These are phyloP conservation scores for Zaprionus nigranus DNA, from an alignment of 1,140 invertebrate species.

Conservation along the genomic window DNA sequence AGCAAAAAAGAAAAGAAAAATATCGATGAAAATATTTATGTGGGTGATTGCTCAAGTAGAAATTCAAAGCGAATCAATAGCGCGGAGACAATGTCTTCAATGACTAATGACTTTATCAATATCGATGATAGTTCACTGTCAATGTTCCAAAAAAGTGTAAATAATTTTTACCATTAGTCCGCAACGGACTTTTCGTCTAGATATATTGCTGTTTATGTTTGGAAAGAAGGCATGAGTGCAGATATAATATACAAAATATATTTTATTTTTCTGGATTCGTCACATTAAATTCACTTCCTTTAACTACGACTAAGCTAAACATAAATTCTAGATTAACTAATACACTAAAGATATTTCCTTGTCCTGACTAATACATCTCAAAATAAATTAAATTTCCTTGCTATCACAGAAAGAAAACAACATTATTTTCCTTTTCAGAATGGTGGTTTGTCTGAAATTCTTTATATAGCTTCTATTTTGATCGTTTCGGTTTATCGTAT, in stretches of 20 bases:
- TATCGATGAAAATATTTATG: slow-evolving; percentile 42
- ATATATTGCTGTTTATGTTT: slow-evolving; percentile 29
- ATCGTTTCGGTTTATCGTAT: neutral
- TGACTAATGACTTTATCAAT: slow-evolving; percentile 33
- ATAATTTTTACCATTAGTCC: slow-evolving; percentile 43
- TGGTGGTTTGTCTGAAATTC: neutral
- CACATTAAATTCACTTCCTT: neutral
- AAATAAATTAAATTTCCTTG: slow-evolving; percentile 1
- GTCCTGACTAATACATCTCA: neutral
- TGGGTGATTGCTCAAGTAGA: slow-evolving; percentile 62
- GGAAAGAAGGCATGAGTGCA: neutral
- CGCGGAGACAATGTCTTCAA: slow-evolving; percentile 31
- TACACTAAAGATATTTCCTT: neutral
- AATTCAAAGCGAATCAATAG: slow-evolving; percentile 46
- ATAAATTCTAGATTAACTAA: neutral
- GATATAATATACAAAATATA: neutral
- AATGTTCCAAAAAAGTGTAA: slow-evolving; percentile 37
- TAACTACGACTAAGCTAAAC: slow-evolving; percentile 12
- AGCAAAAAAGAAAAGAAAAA: slow-evolving; percentile 30
- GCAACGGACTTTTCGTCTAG: neutral
- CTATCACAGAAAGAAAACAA: neutral
- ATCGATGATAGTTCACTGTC: slow-evolving; percentile 32
- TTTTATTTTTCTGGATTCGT: slow-evolving; percentile 10
- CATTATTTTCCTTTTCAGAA: neutral
- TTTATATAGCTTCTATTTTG: neutral